Percentiles rank a stretch among this genome's conserved stretches.
These are phyloP conservation scores for Adelognathus sp. DNA, from an alignment of 2,888 invertebrate genomes.

Conservation along the genomic window DNA sequence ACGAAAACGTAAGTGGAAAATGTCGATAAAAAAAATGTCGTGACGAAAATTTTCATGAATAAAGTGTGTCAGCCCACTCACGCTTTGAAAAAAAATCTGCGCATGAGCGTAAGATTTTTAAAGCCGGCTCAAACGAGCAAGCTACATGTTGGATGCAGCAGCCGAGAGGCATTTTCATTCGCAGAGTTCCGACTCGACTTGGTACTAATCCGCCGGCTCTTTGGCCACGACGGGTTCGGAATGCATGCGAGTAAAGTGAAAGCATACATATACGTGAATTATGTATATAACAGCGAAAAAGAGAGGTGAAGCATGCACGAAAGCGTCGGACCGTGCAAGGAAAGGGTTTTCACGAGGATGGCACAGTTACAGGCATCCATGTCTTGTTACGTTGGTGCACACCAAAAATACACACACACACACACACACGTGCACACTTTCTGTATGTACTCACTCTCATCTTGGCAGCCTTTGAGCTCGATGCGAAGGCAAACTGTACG, in stretches of 20 bases:
- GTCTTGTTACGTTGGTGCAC: conserved; percentile 3
- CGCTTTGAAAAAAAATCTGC: background rate
- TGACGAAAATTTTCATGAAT: too few relatives aligned
- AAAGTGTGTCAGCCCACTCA: too few relatives aligned
- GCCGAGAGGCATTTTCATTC: conserved; percentile 2
- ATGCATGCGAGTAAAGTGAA: conserved; percentile 17
- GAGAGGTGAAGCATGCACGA: background rate
- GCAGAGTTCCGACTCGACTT: conserved; percentile 4
- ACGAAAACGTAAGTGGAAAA: too few relatives aligned
- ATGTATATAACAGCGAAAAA: background rate
- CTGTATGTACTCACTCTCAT: conserved; percentile 83
- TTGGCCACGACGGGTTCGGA: conserved; percentile 10
- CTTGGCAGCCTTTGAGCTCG: conserved; percentile 88
- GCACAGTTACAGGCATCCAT: conserved; percentile 53
- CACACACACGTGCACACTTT: background rate
- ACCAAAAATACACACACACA: background rate
- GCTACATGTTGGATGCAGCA: background rate
- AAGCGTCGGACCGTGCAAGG: conserved; percentile 9
- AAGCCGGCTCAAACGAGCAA: background rate
- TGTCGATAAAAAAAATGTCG: too few relatives aligned
- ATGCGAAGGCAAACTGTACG: conserved; percentile 89
- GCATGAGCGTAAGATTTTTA: background rate
- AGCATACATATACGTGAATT: too few relatives aligned
- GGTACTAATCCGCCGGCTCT: conserved; percentile 15
- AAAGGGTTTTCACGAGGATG: conserved; percentile 19